Percentiles rank a stretch among this genome's conserved stretches.
Conservation (phyloP, 1,140 invertebrate species). For the Drosophila kepulauana region DNA sequence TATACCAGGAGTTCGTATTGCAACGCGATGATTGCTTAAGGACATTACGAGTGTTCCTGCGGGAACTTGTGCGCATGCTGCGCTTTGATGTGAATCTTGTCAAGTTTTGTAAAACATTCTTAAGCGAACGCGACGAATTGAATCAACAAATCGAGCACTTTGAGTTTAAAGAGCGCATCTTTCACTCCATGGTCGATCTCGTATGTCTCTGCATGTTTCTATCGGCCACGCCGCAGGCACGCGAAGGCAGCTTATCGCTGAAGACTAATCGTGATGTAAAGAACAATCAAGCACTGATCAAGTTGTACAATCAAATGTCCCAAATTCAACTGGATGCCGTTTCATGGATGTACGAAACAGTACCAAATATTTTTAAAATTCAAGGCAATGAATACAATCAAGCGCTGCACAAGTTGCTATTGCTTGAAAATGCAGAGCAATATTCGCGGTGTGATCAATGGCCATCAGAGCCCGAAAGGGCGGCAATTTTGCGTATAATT, state of each 20-base stretch:
- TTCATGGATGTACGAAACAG: slow-evolving; percentile 94
- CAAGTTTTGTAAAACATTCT: slow-evolving; percentile 89
- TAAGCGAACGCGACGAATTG: slow-evolving; percentile 88
- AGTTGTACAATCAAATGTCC: slow-evolving; percentile 90
- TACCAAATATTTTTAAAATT: slow-evolving; percentile 91
- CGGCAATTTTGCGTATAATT: slow-evolving; percentile 91
- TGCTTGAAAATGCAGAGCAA: slow-evolving; percentile 93
- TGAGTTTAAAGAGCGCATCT: slow-evolving; percentile 93
- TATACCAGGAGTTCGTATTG: slow-evolving; percentile 93
- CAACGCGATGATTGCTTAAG: slow-evolving; percentile 96
- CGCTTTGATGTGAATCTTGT: slow-evolving; percentile 92
- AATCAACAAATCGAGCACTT: slow-evolving; percentile 86
- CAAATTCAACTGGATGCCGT: slow-evolving; percentile 93
- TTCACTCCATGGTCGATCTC: slow-evolving; percentile 93
- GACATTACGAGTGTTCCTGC: slow-evolving; percentile 90
- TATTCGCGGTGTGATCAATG: slow-evolving; percentile 97
- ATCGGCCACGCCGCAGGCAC: slow-evolving; percentile 90
- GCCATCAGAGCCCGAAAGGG: slow-evolving; percentile 95
- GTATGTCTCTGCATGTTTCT: slow-evolving; percentile 94
- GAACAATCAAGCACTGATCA: slow-evolving; percentile 85
- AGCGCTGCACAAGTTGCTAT: slow-evolving; percentile 94
- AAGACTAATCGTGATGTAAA: slow-evolving; percentile 76
- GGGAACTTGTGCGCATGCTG: slow-evolving; percentile 95
- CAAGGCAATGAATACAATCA: slow-evolving; percentile 90
- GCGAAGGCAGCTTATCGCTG: slow-evolving; percentile 87